Evolutionary conservation across 2,797 vertebrate genomes (phyloP).

Genomic region (Salarias fasciatus): DNA sequence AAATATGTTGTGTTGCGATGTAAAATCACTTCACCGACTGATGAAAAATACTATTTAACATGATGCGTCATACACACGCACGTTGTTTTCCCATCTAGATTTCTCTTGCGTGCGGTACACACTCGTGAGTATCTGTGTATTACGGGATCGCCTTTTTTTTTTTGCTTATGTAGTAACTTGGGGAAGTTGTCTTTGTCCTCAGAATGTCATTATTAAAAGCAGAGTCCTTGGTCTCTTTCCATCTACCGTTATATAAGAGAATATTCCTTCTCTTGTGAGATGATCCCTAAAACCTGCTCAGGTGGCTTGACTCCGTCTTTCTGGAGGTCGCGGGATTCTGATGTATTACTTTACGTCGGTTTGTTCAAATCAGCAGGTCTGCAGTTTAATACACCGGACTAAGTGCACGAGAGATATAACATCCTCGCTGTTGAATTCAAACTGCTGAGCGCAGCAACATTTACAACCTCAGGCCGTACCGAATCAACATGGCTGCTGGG

Average conservation of each 20-base stretch:
- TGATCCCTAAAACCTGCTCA: constrained; percentile 38
- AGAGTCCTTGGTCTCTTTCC: constrained; percentile 9
- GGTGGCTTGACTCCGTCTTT: constrained; percentile 46
- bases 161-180: neutral
- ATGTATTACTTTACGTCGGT: constrained; percentile 52
- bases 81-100: too few species aligned
- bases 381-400: constrained; percentile 54
- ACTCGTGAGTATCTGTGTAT: too few species aligned
- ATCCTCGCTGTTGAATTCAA: constrained; percentile 54
- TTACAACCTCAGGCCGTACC: constrained; percentile 61
- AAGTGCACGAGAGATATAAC: constrained; percentile 54
- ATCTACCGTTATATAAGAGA: constrained; percentile 18
- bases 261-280: constrained; percentile 5
- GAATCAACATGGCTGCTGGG: constrained; percentile 72
- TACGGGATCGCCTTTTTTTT: neutral
- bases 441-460: constrained; percentile 66
- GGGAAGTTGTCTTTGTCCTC: neutral
- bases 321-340: constrained; percentile 51
- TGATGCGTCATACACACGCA: too few species aligned
- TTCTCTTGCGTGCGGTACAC: too few species aligned
- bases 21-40: too few species aligned
- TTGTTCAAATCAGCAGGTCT: constrained; percentile 69
- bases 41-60: too few species aligned
- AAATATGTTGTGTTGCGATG: too few species aligned
- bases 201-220: neutral